These are phyloP conservation scores for Isurus oxyrinchus DNA, from an alignment of 2,113 vertebrate species.

Conservation along the genomic window DNA sequence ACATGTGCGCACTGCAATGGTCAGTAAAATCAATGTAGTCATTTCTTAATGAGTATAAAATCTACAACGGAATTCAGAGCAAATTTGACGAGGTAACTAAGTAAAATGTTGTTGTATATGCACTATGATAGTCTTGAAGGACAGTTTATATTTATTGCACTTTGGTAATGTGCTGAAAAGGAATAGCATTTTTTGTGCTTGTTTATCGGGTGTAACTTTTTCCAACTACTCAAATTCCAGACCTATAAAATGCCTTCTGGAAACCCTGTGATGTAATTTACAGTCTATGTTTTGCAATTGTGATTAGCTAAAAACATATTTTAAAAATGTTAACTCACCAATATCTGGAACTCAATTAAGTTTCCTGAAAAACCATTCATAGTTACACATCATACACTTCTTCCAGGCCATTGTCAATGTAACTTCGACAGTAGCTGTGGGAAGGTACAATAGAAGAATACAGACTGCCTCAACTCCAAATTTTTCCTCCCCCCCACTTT, in stretches of 20 bases:
- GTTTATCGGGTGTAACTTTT: neutral
- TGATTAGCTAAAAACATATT: neutral
- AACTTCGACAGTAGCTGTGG: neutral
- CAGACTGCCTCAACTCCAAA: neutral
- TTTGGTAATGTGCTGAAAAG: neutral
- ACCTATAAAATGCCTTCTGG: neutral
- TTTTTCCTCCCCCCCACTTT: neutral
- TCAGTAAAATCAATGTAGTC: neutral
- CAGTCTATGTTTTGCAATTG: neutral
- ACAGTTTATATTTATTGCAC: neutral
- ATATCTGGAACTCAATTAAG: neutral
- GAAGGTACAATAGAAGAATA: neutral
- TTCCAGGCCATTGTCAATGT: neutral
- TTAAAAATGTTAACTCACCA: neutral
- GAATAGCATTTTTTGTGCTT: neutral
- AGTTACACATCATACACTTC: neutral
- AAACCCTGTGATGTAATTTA: neutral
- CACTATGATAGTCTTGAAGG: neutral
- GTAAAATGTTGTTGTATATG: neutral
- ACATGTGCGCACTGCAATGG: neutral
- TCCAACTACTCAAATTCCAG: neutral
- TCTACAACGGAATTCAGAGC: too few relatives aligned
- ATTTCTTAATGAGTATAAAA: neutral
- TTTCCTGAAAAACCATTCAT: neutral
- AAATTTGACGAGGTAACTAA: neutral